Conservation (phyloP, 2,888 invertebrate genomes). For the Sphecodes monilicornis region DNA sequence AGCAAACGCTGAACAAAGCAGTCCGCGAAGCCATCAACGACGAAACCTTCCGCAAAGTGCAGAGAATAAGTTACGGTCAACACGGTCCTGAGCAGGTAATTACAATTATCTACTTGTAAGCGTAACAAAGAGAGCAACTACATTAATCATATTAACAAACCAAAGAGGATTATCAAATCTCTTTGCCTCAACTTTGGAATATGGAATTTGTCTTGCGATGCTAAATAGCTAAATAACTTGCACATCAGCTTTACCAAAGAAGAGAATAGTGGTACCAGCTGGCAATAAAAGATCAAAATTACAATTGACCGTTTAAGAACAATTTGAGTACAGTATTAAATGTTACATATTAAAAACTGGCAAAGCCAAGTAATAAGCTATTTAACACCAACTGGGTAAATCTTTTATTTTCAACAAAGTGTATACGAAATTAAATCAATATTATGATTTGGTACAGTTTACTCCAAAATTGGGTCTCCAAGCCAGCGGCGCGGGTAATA, state of each 20-base stretch:
- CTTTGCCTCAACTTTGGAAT: too few species aligned
- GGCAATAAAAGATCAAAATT: not conserved
- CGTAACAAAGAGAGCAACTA: not conserved
- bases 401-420: slow-evolving; percentile 3
- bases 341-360: not conserved
- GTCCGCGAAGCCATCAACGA: slow-evolving; percentile 88
- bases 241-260: not conserved
- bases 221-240: not conserved
- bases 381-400: not conserved
- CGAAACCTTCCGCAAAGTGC: slow-evolving; percentile 90
- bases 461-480: slow-evolving; percentile 75
- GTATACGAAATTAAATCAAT: not conserved
- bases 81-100: slow-evolving; percentile 89
- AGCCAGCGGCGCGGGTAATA: slow-evolving; percentile 29
- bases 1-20: slow-evolving; percentile 88
- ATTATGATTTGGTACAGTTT: slow-evolving; percentile 69
- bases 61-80: slow-evolving; percentile 90
- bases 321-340: not conserved
- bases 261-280: not conserved
- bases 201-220: too few species aligned
- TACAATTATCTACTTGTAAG: not conserved
- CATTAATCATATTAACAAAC: not conserved
- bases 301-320: not conserved
- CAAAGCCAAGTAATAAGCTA: not conserved
- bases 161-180: not conserved